Evolutionary conservation across 2,797 vertebrate genomes (phyloP).

Genomic region (Gambusia yucatana): DNA sequence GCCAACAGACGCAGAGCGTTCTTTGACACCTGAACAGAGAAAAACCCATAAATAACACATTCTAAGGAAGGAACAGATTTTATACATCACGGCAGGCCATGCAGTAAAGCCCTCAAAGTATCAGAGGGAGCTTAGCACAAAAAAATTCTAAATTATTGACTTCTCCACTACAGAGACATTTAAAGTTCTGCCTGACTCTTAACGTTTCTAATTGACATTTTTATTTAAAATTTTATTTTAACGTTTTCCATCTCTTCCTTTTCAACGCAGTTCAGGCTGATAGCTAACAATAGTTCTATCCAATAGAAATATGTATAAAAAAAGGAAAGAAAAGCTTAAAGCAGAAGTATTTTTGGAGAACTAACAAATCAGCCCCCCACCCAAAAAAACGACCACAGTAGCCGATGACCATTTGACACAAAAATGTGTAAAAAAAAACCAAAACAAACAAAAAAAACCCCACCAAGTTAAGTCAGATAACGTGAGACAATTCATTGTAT

Average conservation of each 20-base stretch:
- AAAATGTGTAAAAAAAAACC: neutral
- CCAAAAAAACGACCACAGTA: neutral
- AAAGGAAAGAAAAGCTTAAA: neutral
- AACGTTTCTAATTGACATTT: neutral
- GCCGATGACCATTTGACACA: neutral
- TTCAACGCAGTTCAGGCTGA: neutral
- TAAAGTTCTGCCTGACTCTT: neutral
- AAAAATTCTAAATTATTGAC: neutral
- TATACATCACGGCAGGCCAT: neutral
- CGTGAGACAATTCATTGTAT: neutral
- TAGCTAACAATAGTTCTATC: neutral
- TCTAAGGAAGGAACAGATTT: no score
- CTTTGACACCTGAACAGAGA: constrained; percentile 83
- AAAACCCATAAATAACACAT: neutral
- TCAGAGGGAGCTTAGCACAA: neutral
- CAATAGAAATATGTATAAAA: neutral
- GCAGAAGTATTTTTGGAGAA: neutral
- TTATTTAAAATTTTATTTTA: neutral
- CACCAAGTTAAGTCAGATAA: neutral
- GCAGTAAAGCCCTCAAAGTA: neutral
- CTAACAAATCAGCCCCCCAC: neutral
- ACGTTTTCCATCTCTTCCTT: neutral
- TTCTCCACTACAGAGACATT: neutral
- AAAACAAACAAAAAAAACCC: no score
- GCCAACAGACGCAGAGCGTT: constrained; percentile 86